phyloP scores from a whole-genome alignment of 37 sponge, comb jelly and placozoan genomes.

The Ianthella basta region DNA sequence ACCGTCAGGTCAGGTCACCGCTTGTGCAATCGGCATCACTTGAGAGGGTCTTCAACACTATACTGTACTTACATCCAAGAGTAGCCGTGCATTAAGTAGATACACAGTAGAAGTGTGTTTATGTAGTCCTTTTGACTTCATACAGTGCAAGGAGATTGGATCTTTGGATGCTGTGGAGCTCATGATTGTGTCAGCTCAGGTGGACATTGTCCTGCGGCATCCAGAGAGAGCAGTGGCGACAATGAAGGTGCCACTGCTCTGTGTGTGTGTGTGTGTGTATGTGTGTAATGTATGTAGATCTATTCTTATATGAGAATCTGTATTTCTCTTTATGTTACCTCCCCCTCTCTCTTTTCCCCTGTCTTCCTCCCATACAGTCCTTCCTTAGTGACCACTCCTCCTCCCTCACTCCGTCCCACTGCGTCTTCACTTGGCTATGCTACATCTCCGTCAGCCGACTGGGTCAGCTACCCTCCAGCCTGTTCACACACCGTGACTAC shows the following conservation, averaged over 20 bases:
- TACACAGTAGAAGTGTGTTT: no score
- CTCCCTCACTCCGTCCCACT: not conserved
- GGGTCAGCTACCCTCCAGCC: not conserved
- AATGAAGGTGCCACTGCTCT: not conserved
- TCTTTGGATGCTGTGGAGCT: constrained; percentile 2
- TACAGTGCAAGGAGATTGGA: not conserved
- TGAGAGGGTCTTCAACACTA: no score
- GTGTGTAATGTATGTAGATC: no score
- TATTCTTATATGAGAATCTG: no score
- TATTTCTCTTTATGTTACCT: not conserved
- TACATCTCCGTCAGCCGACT: not conserved
- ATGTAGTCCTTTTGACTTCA: no score
- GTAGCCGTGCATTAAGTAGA: no score
- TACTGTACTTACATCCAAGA: no score
- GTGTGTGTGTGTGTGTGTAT: no score
- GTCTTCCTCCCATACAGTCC: not conserved
- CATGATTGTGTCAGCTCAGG: not conserved
- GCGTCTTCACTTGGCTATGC: constrained; percentile 9
- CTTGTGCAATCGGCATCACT: no score
- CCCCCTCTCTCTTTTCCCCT: not conserved
- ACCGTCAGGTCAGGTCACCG: no score
- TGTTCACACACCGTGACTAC: not conserved
- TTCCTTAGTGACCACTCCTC: not conserved
- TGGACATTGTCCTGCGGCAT: not conserved
- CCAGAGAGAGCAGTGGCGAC: not conserved